Percentiles rank a stretch among this genome's conserved stretches.
These are phyloP conservation scores for Leptodactylus fallax DNA, from an alignment of 2,797 vertebrate species.

Conservation along the genomic window DNA sequence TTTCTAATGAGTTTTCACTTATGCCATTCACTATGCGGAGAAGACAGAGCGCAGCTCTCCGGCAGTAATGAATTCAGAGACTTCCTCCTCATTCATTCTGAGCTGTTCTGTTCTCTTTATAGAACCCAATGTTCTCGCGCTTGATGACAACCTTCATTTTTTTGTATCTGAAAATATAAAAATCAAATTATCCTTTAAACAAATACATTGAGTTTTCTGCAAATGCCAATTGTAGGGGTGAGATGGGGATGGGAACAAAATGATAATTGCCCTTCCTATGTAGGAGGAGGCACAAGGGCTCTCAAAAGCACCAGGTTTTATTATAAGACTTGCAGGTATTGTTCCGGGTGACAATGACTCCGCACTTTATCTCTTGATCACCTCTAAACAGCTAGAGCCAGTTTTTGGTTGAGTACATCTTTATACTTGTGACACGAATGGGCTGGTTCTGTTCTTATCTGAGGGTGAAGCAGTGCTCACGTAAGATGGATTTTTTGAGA, in stretches of 20 bases:
- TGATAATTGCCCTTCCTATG: not conserved
- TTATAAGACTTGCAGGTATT: not conserved
- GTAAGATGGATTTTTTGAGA: no score
- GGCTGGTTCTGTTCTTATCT: not conserved
- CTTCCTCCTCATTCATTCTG: not conserved
- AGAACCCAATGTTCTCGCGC: slow-evolving; percentile 38
- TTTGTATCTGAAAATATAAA: not conserved
- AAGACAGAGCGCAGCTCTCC: not conserved
- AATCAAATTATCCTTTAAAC: slow-evolving; percentile 20
- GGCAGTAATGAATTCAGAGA: slow-evolving; percentile 19
- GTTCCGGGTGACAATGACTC: not conserved
- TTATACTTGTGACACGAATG: not conserved
- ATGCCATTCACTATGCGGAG: not conserved
- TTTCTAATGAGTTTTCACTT: slow-evolving; percentile 28
- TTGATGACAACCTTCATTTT: not conserved
- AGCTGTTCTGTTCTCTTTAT: not conserved
- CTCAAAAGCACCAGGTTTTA: no score
- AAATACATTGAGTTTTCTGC: slow-evolving; percentile 5
- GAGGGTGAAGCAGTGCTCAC: not conserved
- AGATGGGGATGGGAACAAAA: not conserved
- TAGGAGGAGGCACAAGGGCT: not conserved
- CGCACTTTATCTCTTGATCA: not conserved
- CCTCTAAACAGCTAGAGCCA: not conserved
- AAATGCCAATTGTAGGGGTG: not conserved
- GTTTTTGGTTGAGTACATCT: not conserved